Base-by-base conservation (phyloP, 2,113 vertebrate genomes). In the Mesocricetus auratus region DNA sequence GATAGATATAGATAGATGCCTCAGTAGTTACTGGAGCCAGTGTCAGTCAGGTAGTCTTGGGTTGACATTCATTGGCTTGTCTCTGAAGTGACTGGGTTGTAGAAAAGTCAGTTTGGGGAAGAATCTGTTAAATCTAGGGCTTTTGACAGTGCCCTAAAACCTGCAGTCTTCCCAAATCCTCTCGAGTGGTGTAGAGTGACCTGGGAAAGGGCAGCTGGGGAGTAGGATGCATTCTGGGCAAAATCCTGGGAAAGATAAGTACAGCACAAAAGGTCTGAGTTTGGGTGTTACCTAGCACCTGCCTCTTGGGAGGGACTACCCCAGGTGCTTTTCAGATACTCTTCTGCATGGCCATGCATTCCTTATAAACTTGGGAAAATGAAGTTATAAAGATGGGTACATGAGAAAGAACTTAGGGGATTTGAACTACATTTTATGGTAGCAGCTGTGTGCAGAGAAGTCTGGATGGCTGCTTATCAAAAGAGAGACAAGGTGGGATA, bases 381-480 rank as follows among this genome's bases (percentile, higher is more conserved):
- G 42, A n/a, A 3, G 15, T 26, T 5, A 1, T 1, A 56, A 85
- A 73, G 83, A 5, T 4, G 2, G 47, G 58, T 26, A 39, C 10
- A 0, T 7, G 33, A 58, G 58, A 60, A 36, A 24, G 4, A 10
- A 15, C 36, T 45, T 22, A 5, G 0, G 16, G 81, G 62, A 24
- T 47, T 31, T 7, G 60, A 7, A 26, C 66, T 36, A 1, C 2
- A 7, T 29, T 45, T 50, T 42, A 1, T 39, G 90, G 45, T 13
- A 0, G 47, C 9, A 1, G 2, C 68, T 0, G 0, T 17, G 29
- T 16, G 3, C 10, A 7, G 16, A 3, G 24, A 64, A 13, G 10
- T 47, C 22, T 42, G 39, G 2, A 17, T 0, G 3, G 16, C 26
- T 0, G 0, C 2, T 1, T n/a, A 19, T 31, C 21, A 17, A 6